Evolutionary conservation across 2,888 invertebrate genomes (phyloP).

Genomic region (Pherbina coryleti): DNA sequence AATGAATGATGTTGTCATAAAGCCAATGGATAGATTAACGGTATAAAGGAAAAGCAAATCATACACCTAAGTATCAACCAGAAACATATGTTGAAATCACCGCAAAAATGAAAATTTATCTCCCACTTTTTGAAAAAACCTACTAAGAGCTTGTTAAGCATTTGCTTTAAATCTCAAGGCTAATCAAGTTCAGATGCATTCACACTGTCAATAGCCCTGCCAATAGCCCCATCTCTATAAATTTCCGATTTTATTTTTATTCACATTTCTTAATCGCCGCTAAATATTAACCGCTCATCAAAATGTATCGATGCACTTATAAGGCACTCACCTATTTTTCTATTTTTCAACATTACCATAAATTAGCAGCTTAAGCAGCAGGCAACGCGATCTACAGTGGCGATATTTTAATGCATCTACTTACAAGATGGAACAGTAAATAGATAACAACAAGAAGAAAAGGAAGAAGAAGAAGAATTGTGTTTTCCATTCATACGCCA

Average conservation of each 20-base stretch:
- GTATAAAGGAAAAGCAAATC: no score
- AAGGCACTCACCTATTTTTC: slow-evolving; percentile 7
- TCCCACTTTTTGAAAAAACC: no score
- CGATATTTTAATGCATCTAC: background rate
- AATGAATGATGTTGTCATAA: no score
- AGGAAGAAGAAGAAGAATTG: background rate
- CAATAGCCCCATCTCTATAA: background rate
- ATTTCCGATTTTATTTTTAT: background rate
- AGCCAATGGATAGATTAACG: no score
- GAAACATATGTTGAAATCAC: no score
- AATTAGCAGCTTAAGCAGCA: slow-evolving; percentile 11
- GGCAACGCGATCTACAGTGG: background rate
- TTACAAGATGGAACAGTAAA: background rate
- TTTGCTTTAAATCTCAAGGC: no score
- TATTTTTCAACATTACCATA: slow-evolving; percentile 8
- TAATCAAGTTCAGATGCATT: no score
- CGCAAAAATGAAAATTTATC: no score
- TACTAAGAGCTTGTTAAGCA: no score
- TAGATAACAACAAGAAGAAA: background rate
- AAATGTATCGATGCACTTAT: slow-evolving; percentile 18
- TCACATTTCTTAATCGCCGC: background rate
- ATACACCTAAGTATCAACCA: no score
- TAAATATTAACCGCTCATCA: slow-evolving; percentile 13
- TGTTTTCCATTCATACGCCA: slow-evolving; percentile 15
- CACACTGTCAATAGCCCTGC: background rate